These are phyloP conservation scores for Sebastes cheni DNA, from an alignment of 2,797 vertebrate genomes.

Conservation along the genomic window DNA sequence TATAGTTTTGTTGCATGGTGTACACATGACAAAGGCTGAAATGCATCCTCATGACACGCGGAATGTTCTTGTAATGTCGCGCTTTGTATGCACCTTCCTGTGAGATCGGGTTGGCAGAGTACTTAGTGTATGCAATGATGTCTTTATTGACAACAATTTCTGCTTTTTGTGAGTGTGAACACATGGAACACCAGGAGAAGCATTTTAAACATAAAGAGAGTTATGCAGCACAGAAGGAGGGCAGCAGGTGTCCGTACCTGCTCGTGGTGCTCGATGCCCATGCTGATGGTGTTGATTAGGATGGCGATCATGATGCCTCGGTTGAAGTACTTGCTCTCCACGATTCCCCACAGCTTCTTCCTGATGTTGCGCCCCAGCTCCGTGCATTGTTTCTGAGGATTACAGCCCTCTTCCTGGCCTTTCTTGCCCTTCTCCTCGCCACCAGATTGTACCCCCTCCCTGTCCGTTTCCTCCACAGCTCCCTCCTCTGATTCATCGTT, in stretches of 20 bases:
- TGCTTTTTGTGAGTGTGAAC: neutral
- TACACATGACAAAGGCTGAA: no score
- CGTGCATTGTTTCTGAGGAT: slow-evolving; percentile 53
- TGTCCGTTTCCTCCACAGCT: slow-evolving; percentile 58
- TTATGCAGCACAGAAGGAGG: neutral
- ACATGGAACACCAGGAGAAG: neutral
- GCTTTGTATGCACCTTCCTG: no score
- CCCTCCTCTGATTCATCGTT: slow-evolving; percentile 63
- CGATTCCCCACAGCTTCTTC: slow-evolving; percentile 88
- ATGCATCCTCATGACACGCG: no score
- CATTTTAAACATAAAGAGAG: neutral
- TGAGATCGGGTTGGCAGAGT: no score
- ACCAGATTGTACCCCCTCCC: slow-evolving; percentile 15
- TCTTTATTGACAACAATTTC: no score
- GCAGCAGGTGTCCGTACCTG: slow-evolving; percentile 81
- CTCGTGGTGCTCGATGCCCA: slow-evolving; percentile 96
- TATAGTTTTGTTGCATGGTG: no score
- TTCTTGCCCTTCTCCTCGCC: slow-evolving; percentile 50
- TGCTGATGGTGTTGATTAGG: slow-evolving; percentile 96
- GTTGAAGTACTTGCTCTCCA: slow-evolving; percentile 98
- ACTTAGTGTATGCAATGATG: no score
- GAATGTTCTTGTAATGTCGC: no score
- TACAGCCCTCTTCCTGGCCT: slow-evolving; percentile 36
- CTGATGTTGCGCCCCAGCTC: slow-evolving; percentile 76
- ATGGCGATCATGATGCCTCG: slow-evolving; percentile 98